Evolutionary conservation across 2,888 invertebrate genomes (phyloP).

Genomic region (Eupithecia subfuscata): DNA sequence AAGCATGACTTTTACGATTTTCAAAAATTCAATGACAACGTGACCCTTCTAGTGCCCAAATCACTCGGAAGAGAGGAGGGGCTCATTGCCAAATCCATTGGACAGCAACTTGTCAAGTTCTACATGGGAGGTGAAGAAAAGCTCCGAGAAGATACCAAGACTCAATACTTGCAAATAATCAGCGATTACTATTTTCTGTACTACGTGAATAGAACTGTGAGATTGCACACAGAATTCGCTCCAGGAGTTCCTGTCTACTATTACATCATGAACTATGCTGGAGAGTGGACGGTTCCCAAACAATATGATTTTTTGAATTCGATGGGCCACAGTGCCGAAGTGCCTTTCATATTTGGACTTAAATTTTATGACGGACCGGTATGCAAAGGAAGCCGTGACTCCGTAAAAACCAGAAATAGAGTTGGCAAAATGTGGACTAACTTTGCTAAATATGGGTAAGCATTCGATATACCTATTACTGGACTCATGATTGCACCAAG

Average conservation of each 20-base stretch:
- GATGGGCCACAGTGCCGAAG: constrained; percentile 70
- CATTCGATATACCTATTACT: neutral
- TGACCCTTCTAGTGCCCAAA: constrained; percentile 65
- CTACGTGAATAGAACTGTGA: constrained; percentile 71
- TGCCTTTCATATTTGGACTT: constrained; percentile 70
- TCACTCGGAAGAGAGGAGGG: constrained; percentile 59
- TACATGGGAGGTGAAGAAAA: constrained; percentile 66
- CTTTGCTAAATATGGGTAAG: constrained; percentile 80
- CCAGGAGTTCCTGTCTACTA: constrained; percentile 70
- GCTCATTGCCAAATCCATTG: constrained; percentile 59
- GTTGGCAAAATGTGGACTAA: constrained; percentile 80
- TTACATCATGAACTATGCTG: constrained; percentile 69
- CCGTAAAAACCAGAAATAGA: constrained; percentile 64
- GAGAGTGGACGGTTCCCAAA: constrained; percentile 69
- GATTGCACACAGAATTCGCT: constrained; percentile 64
- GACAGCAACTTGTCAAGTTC: constrained; percentile 68
- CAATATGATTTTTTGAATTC: constrained; percentile 60
- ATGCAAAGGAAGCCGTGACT: constrained; percentile 69
- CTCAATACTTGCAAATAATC: constrained; percentile 70
- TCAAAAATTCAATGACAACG: constrained; percentile 66
- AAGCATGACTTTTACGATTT: constrained; percentile 63
- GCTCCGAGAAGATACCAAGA: constrained; percentile 63
- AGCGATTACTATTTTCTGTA: constrained; percentile 76
- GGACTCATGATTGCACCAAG: neutral
- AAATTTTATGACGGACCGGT: constrained; percentile 50